Evolutionary conservation across 2,113 vertebrate genomes (phyloP).

Genomic region (Oxygymnocypris stewartii): DNA sequence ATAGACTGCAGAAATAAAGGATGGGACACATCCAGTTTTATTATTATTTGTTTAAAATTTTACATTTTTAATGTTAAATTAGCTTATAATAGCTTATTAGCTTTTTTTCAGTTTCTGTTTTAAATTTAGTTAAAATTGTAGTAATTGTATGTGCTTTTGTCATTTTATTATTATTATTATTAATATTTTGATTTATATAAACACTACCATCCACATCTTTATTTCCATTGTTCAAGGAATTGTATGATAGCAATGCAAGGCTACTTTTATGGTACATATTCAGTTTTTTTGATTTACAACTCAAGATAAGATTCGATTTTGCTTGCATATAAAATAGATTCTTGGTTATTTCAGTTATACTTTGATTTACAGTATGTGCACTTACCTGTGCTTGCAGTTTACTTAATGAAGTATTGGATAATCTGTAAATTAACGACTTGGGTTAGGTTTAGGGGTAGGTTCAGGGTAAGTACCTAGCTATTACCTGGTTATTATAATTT

Average conservation of each 20-base stretch:
- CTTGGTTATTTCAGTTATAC: background rate
- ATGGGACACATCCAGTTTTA: background rate
- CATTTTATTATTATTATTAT: background rate
- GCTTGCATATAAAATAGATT: background rate
- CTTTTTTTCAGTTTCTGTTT: too few species aligned
- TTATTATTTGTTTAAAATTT: background rate
- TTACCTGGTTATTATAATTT: too few species aligned
- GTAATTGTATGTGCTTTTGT: too few species aligned
- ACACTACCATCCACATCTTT: background rate
- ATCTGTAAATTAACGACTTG: too few species aligned
- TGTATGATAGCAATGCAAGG: background rate
- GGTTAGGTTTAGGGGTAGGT: too few species aligned
- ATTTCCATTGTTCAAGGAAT: background rate
- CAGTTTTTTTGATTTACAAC: background rate
- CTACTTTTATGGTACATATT: background rate
- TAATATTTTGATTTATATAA: background rate
- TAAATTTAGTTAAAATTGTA: too few species aligned
- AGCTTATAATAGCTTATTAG: too few species aligned
- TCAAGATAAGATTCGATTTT: background rate
- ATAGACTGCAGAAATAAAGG: background rate
- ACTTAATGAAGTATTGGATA: too few species aligned
- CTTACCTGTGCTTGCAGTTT: too few species aligned
- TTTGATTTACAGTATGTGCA: too few species aligned
- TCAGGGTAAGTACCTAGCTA: too few species aligned
- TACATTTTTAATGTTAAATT: background rate